Percentiles rank a stretch among this genome's conserved stretches.
These are phyloP conservation scores for Acanthurus lineatus DNA, from an alignment of 2,797 vertebrate genomes.

Conservation along the genomic window DNA sequence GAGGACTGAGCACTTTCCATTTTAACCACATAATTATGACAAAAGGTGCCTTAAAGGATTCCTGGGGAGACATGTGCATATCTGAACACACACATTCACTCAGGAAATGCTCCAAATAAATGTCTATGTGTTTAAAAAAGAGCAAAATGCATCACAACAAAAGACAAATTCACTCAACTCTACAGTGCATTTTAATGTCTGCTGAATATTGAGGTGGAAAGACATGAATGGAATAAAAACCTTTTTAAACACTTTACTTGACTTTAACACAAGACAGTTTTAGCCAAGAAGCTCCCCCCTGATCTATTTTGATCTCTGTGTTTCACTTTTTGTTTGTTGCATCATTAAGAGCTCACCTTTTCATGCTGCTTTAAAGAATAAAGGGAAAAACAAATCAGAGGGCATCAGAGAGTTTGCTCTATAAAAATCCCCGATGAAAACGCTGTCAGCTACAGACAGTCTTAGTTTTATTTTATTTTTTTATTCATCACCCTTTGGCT, in stretches of 20 bases:
- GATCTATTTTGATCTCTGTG: slow-evolving; percentile 42
- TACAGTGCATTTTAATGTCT: slow-evolving; percentile 28
- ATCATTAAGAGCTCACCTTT: slow-evolving; percentile 27
- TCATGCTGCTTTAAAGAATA: not conserved
- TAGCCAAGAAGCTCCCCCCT: not conserved
- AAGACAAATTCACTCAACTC: slow-evolving; percentile 15
- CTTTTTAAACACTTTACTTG: not conserved
- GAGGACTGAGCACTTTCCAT: slow-evolving; percentile 63
- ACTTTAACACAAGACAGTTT: slow-evolving; percentile 12
- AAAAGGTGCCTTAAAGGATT: slow-evolving; percentile 45
- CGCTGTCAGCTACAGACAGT: not conserved
- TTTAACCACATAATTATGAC: slow-evolving; percentile 60
- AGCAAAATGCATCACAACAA: slow-evolving; percentile 1
- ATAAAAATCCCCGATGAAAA: slow-evolving; percentile 2
- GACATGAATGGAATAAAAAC: not conserved
- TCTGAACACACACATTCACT: not conserved
- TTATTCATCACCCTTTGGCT: not conserved
- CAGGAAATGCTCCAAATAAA: not conserved
- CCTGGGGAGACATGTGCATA: slow-evolving; percentile 4
- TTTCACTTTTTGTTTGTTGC: slow-evolving; percentile 24
- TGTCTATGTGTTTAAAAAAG: slow-evolving; percentile 13
- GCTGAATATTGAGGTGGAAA: slow-evolving; percentile 5
- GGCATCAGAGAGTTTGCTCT: not conserved
- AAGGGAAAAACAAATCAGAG: slow-evolving; percentile 27
- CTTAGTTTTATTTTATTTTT: not conserved